A percentile compares a stretch with the other conserved stretches of the same genome.
phyloP scores from a whole-genome alignment of 2,113 vertebrate genomes.

The Caracal caracal region DNA sequence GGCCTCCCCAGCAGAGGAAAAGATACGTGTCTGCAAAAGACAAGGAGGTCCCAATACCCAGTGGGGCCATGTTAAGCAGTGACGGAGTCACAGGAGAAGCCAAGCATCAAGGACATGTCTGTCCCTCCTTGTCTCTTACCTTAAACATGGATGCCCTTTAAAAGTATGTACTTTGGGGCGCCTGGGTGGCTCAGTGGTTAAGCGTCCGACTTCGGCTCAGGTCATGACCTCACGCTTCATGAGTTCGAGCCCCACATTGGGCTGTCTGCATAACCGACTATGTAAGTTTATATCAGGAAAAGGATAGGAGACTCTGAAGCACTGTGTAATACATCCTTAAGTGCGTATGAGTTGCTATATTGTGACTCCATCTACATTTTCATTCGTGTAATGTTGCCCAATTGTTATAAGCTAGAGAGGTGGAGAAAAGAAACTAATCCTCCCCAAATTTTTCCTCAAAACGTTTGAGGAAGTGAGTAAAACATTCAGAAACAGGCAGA shows the following conservation, averaged over 20 bases:
- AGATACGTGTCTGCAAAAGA: background rate
- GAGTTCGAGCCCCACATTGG: too few relatives aligned
- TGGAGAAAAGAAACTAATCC: background rate
- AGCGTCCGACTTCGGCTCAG: too few relatives aligned
- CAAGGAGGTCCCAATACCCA: background rate
- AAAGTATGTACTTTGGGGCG: background rate
- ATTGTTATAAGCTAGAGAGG: background rate
- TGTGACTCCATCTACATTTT: background rate
- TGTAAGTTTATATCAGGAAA: background rate
- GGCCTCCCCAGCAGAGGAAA: background rate
- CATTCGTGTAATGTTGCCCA: background rate
- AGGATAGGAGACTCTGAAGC: background rate
- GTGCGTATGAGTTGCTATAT: background rate
- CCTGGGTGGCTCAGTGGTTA: too few relatives aligned
- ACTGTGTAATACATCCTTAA: background rate
- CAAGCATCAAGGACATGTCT: background rate
- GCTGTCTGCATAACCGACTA: background rate
- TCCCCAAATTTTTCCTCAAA: background rate
- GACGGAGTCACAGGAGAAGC: background rate
- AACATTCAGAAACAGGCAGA: background rate
- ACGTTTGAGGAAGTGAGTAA: background rate
- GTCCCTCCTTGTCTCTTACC: background rate
- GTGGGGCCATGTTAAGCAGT: background rate
- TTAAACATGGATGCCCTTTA: background rate
- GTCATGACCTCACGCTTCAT: too few relatives aligned